Conservation (phyloP, 2,113 vertebrate species). For the Gymnocephalus cernua region DNA sequence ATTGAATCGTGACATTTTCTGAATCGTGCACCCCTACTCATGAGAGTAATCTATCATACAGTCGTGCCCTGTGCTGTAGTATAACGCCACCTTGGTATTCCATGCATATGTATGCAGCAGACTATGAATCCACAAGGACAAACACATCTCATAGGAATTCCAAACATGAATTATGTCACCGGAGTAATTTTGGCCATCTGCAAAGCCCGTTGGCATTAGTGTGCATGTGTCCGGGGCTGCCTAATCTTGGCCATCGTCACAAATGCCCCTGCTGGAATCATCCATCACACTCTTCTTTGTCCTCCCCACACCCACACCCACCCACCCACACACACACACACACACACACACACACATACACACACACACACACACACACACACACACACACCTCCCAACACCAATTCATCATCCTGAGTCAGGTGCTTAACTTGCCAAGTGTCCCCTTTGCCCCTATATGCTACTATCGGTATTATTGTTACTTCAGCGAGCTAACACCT, state of each 20-base stretch:
- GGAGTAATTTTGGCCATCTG: conserved; percentile 42
- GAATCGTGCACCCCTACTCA: no score
- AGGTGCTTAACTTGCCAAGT: conserved; percentile 42
- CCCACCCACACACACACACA: conserved; percentile 32
- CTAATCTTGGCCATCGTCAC: conserved; percentile 50
- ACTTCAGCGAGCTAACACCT: conserved; percentile 22
- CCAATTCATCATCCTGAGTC: conserved; percentile 60
- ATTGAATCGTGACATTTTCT: no score
- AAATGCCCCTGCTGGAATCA: conserved; percentile 45
- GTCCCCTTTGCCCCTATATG: conserved; percentile 25
- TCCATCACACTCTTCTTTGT: conserved; percentile 64
- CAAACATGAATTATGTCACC: conserved; percentile 34
- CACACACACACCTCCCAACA: conserved; percentile 1
- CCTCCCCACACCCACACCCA: conserved; percentile 37
- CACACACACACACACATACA: not conserved
- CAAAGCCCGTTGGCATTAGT: conserved; percentile 20
- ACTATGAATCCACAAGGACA: conserved; percentile 37
- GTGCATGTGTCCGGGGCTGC: conserved; percentile 23
- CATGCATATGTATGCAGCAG: conserved; percentile 5
- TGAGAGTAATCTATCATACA: conserved; percentile 42
- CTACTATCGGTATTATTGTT: conserved; percentile 10
- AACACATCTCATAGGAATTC: conserved; percentile 35
- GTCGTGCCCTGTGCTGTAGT: conserved; percentile 11
- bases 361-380: not conserved
- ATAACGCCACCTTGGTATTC: conserved; percentile 17